A percentile compares a stretch with the other conserved stretches of the same genome.
phyloP scores from a whole-genome alignment of 2,113 vertebrate genomes.

The Spilogale gracilis region DNA sequence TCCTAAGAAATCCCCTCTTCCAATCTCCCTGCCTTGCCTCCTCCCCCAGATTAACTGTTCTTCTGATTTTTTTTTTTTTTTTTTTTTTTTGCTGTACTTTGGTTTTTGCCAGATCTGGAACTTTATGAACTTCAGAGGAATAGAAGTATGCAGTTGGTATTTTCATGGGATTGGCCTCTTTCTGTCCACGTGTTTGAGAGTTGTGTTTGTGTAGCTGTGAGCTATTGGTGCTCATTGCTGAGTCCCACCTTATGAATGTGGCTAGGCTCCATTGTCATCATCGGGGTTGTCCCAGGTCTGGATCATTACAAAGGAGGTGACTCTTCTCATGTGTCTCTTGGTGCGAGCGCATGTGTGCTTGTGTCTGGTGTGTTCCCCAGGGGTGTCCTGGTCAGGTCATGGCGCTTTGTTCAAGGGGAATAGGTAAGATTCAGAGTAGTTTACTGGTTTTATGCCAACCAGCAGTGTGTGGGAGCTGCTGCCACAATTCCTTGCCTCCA shows the following conservation, averaged over 20 bases:
- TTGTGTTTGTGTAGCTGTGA: neutral
- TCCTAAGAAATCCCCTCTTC: neutral
- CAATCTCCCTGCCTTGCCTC: neutral
- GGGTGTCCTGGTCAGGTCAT: neutral
- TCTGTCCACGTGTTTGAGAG: neutral
- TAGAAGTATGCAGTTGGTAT: neutral
- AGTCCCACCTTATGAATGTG: neutral
- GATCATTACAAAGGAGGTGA: neutral
- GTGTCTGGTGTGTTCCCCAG: neutral
- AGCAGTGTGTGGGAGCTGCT: neutral
- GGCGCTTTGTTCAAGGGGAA: neutral
- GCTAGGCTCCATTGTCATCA: neutral
- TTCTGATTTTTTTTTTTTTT: no score
- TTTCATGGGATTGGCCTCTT: neutral
- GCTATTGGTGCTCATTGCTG: neutral
- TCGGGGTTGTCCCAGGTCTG: neutral
- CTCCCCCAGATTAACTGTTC: neutral
- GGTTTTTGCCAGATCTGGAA: neutral
- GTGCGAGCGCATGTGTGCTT: neutral
- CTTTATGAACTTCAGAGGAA: neutral
- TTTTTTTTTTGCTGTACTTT: constrained; percentile 18
- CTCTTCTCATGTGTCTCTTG: neutral
- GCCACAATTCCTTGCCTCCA: neutral
- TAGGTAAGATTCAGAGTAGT: neutral
- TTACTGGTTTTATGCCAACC: neutral